Percentiles rank a stretch among this genome's conserved stretches.
These are phyloP conservation scores for Scartelaos histophorus DNA, from an alignment of 2,113 vertebrate species.

Conservation along the genomic window DNA sequence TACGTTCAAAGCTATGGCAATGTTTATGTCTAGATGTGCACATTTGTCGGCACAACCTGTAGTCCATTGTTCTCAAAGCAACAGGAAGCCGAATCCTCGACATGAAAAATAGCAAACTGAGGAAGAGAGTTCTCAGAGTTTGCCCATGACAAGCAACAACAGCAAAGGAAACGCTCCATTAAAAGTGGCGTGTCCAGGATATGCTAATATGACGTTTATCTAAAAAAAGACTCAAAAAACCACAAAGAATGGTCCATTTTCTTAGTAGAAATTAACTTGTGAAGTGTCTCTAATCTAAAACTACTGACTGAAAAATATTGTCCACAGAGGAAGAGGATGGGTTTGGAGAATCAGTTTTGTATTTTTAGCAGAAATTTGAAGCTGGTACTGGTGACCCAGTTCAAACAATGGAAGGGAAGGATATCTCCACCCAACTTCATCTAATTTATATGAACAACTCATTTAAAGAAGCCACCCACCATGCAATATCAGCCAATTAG, in stretches of 20 bases:
- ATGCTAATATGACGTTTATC: conserved; percentile 31
- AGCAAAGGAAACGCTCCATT: conserved; percentile 66
- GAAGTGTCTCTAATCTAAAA: conserved; percentile 2
- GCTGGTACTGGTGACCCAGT: conserved; percentile 18
- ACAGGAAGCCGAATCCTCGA: conserved; percentile 66
- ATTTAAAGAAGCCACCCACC: neutral
- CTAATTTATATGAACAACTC: neutral
- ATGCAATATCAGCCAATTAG: neutral
- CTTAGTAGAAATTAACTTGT: neutral
- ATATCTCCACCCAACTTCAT: conserved; percentile 18
- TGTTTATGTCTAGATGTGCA: conserved; percentile 51
- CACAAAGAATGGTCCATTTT: conserved; percentile 19
- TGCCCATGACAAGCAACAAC: conserved; percentile 53
- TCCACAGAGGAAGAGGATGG: neutral
- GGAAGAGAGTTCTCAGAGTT: conserved; percentile 54
- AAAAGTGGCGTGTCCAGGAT: conserved; percentile 49
- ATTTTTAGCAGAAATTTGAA: conserved; percentile 1
- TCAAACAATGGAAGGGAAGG: conserved; percentile 35
- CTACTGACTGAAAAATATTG: neutral
- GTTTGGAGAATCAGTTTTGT: neutral
- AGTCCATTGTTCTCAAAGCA: conserved; percentile 66
- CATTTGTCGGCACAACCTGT: conserved; percentile 19
- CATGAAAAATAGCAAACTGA: conserved; percentile 59
- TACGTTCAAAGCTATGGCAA: neutral
- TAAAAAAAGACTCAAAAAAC: conserved; percentile 37